These are phyloP conservation scores for Zonitis immaculata DNA, from an alignment of 2,888 invertebrate genomes.

Conservation along the genomic window DNA sequence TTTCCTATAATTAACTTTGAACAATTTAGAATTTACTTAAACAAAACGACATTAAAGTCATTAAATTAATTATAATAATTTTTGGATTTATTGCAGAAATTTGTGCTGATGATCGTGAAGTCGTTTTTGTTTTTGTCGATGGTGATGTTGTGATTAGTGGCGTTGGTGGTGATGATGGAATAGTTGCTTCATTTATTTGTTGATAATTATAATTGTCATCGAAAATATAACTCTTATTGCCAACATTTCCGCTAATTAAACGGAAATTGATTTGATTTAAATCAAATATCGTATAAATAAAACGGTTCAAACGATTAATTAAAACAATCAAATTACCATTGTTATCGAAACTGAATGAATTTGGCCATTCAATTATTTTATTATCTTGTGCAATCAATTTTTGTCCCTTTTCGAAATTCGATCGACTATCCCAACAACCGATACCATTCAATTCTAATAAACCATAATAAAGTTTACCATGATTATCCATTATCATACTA, in stretches of 20 bases:
- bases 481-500: slow-evolving; percentile 71
- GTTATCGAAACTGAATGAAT: slow-evolving; percentile 64
- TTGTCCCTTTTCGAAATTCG: slow-evolving; percentile 56
- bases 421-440: slow-evolving; percentile 64
- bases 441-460: slow-evolving; percentile 64
- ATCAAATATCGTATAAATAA: slow-evolving; percentile 58
- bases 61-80: too few species aligned
- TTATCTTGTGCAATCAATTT: slow-evolving; percentile 63
- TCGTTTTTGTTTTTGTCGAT: too few species aligned
- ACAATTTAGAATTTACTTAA: too few species aligned
- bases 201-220: slow-evolving; percentile 36
- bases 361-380: slow-evolving; percentile 68
- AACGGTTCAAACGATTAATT: slow-evolving; percentile 64
- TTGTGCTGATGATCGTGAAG: too few species aligned
- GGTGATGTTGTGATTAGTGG: background rate
- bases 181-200: background rate
- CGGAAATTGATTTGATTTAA: slow-evolving; percentile 62
- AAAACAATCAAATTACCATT: slow-evolving; percentile 62
- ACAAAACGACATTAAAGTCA: too few species aligned
- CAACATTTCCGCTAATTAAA: slow-evolving; percentile 58
- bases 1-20: too few species aligned
- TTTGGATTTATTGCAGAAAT: too few species aligned
- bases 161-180: background rate
- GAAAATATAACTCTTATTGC: slow-evolving; percentile 62
- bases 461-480: slow-evolving; percentile 65